Percentiles rank a stretch among this genome's conserved stretches.
Evolutionary conservation across 2,113 vertebrate genomes (phyloP).

Genomic region (Notiomystis cincta): DNA sequence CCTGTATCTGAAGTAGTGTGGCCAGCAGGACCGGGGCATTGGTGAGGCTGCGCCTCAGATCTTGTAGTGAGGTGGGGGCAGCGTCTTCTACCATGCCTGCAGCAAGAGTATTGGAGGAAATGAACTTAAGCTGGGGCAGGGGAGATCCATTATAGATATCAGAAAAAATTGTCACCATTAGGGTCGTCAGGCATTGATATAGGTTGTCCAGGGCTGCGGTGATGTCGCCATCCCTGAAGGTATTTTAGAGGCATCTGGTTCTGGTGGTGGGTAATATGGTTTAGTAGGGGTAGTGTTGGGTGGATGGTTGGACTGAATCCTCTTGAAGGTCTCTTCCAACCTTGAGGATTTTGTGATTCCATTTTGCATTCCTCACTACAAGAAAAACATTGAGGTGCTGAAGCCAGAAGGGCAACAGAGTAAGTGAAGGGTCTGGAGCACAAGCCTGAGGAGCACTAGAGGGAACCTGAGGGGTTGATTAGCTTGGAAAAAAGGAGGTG

Average conservation of each 20-base stretch:
- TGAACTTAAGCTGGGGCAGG: neutral
- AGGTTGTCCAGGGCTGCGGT: no score
- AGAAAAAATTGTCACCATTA: neutral
- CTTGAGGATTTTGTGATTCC: neutral
- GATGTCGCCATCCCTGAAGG: neutral
- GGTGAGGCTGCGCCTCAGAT: rapidly evolving
- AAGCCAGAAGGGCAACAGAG: neutral
- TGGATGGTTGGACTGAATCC: neutral
- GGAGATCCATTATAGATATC: neutral
- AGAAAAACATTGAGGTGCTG: neutral
- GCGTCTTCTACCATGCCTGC: neutral
- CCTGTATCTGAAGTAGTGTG: neutral
- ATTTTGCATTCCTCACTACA: neutral
- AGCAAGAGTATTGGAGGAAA: neutral
- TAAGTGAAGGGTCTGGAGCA: neutral
- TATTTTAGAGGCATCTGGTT: neutral
- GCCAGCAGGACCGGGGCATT: neutral
- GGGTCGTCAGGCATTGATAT: neutral
- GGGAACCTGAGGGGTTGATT: neutral
- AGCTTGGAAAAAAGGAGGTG: neutral
- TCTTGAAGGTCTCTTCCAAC: neutral
- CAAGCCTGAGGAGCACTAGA: neutral
- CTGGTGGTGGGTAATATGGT: neutral
- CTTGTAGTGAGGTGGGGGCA: neutral
- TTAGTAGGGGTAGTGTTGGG: neutral